phyloP scores from a whole-genome alignment of 2,113 vertebrate species.

The Pelvicachromis taeniatus region DNA sequence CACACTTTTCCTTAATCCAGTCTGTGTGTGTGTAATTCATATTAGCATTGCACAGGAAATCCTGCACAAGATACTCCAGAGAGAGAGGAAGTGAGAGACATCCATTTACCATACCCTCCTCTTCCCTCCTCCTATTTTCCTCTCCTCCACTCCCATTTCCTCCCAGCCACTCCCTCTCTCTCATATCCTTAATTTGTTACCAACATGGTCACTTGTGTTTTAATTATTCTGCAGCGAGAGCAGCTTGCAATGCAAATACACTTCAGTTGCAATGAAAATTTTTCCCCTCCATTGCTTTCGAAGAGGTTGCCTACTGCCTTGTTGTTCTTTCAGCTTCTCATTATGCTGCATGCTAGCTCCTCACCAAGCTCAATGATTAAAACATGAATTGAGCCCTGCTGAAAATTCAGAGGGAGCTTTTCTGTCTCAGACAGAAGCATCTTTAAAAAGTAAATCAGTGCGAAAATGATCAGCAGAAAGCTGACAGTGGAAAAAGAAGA shows the following conservation, averaged over 20 bases:
- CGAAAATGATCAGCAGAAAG: neutral
- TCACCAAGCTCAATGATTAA: conserved; percentile 57
- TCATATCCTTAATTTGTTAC: conserved; percentile 37
- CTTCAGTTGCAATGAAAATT: conserved; percentile 29
- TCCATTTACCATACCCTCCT: neutral
- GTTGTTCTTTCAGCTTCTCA: conserved; percentile 59
- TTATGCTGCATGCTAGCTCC: conserved; percentile 44
- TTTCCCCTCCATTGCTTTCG: conserved; percentile 35
- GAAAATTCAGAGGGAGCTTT: conserved; percentile 43
- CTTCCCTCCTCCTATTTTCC: neutral
- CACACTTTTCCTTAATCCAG: neutral
- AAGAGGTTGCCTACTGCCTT: conserved; percentile 42
- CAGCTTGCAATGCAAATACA: conserved; percentile 48
- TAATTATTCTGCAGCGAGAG: conserved; percentile 55
- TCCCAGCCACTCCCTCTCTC: neutral
- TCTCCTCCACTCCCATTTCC: neutral
- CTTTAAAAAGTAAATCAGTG: neutral
- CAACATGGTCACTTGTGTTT: conserved; percentile 34
- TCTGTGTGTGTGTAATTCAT: neutral
- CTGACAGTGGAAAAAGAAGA: neutral
- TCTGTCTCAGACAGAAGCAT: neutral
- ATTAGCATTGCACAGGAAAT: neutral
- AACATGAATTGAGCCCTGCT: conserved; percentile 52
- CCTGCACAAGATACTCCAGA: neutral
- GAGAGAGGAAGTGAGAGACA: neutral